Conservation (phyloP, 2,113 vertebrate genomes). For the Crocuta crocuta region DNA sequence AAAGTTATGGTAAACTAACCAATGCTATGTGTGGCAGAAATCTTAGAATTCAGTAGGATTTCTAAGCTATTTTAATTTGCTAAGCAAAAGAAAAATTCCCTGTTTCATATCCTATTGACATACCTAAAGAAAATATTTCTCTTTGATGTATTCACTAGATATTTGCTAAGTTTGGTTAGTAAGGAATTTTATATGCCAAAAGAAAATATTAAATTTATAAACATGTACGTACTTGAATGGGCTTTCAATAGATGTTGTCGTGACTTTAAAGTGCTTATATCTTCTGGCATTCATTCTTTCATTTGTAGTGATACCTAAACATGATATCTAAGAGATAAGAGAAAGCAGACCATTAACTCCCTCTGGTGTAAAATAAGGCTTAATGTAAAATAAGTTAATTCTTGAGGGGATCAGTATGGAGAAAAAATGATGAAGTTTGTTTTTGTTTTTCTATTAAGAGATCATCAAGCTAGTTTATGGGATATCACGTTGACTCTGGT, state of each 20-base stretch:
- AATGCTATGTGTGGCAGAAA: not conserved
- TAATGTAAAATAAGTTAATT: slow-evolving; percentile 51
- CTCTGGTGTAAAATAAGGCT: slow-evolving; percentile 29
- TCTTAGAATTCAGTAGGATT: slow-evolving; percentile 7
- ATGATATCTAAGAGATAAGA: slow-evolving; percentile 92
- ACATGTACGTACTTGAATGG: slow-evolving; percentile 95
- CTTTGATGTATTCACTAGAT: not conserved
- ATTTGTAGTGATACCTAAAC: slow-evolving; percentile 98
- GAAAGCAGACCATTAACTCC: slow-evolving; percentile 55
- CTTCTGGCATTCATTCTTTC: slow-evolving; percentile 99
- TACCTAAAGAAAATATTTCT: slow-evolving; percentile 24
- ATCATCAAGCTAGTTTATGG: not conserved
- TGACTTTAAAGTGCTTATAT: slow-evolving; percentile 99
- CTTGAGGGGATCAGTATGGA: not conserved
- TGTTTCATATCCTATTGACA: not conserved
- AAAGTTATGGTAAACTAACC: not conserved
- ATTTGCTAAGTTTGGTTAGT: not conserved
- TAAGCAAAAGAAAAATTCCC: slow-evolving; percentile 34
- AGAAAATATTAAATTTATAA: slow-evolving; percentile 23
- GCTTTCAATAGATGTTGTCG: slow-evolving; percentile 99
- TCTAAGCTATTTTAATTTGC: not conserved
- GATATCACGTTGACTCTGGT: not conserved
- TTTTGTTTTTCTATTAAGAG: not conserved
- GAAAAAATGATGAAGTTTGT: not conserved
- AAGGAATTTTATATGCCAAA: slow-evolving; percentile 2